phyloP scores from a whole-genome alignment of 1,140 invertebrate species.

The Rhagoletis pomonella region DNA sequence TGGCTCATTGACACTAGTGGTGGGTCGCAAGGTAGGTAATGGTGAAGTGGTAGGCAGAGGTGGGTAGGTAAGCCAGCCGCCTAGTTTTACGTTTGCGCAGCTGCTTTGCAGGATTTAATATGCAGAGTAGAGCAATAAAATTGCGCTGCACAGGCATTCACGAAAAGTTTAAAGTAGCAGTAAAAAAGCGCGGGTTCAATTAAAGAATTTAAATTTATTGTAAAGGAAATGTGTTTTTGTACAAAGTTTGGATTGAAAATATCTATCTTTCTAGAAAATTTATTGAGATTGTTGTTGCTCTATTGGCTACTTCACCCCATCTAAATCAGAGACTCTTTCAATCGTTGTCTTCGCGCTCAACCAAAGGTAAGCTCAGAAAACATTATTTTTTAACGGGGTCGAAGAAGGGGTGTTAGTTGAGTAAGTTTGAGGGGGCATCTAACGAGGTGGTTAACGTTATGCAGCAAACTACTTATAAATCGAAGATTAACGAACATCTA shows the following conservation, averaged over 20 bases:
- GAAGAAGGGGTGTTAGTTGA: no score
- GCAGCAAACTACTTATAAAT: no score
- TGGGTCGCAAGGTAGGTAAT: background rate
- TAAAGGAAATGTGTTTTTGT: background rate
- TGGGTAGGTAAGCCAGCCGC: background rate
- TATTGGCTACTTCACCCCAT: no score
- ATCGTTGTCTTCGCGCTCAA: no score
- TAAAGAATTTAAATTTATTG: background rate
- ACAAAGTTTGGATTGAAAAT: background rate
- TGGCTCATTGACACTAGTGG: background rate
- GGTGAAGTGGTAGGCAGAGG: background rate
- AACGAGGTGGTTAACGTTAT: no score
- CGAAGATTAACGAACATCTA: no score
- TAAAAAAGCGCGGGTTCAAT: slow-evolving; percentile 8
- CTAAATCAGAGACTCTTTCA: no score
- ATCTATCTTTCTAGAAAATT: background rate
- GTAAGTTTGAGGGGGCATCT: no score
- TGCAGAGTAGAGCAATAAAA: background rate
- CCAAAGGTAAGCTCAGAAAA: no score
- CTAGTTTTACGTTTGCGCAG: background rate
- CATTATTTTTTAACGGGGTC: no score
- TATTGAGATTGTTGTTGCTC: background rate
- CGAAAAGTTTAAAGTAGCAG: background rate
- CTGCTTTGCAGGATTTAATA: background rate
- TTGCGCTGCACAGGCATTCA: background rate